phyloP scores from a whole-genome alignment of 2,113 vertebrate species.

The Lamprologus callipterus region DNA sequence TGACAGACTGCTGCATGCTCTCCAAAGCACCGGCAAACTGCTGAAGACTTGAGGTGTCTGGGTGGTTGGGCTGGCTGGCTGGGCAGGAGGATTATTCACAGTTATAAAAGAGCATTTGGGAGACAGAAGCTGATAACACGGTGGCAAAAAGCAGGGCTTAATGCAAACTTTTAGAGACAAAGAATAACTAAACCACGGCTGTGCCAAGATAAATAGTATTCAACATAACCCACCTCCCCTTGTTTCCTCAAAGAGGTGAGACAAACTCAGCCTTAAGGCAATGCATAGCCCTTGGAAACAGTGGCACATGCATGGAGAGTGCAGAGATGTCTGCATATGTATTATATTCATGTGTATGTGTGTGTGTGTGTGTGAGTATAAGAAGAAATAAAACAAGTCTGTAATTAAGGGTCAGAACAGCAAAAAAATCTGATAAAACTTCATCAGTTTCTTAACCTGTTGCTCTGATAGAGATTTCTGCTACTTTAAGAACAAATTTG shows the following conservation, averaged over 20 bases:
- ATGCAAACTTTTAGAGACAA: neutral
- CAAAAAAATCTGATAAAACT: neutral
- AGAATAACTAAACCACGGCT: neutral
- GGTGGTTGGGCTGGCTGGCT: neutral
- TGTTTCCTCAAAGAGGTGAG: slow-evolving; percentile 9
- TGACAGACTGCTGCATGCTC: slow-evolving; percentile 40
- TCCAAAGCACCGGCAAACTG: slow-evolving; percentile 32
- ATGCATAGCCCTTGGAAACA: slow-evolving; percentile 74
- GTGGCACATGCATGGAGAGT: slow-evolving; percentile 63
- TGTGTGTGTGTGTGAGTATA: neutral
- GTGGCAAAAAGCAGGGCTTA: neutral
- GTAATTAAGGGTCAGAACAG: neutral
- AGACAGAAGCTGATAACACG: neutral
- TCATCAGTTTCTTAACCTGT: neutral
- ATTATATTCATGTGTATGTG: neutral
- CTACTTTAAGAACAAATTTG: neutral
- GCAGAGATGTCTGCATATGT: slow-evolving; percentile 26
- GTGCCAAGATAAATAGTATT: slow-evolving; percentile 6
- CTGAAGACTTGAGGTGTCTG: slow-evolving; percentile 7
- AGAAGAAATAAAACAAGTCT: neutral
- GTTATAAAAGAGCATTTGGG: neutral
- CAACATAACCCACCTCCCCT: neutral
- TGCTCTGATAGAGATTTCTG: neutral
- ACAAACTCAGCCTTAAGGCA: slow-evolving; percentile 57
- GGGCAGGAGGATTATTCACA: neutral